These are phyloP conservation scores for Crossaster papposus DNA, from an alignment of 53 echinoderm and acorn worm species.

Conservation along the genomic window DNA sequence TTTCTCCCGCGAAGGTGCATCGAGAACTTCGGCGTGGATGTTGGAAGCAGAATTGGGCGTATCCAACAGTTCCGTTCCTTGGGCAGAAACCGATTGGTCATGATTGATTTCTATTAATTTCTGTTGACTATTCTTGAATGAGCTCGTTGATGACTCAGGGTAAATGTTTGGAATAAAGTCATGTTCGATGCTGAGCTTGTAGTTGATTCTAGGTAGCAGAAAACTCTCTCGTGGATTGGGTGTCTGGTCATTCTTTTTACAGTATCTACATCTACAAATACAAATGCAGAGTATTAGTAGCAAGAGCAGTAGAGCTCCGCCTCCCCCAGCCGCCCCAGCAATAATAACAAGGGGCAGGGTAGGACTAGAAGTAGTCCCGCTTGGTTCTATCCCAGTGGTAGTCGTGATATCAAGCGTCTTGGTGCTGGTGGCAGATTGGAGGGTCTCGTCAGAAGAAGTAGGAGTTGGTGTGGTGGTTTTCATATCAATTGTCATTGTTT, in stretches of 20 bases:
- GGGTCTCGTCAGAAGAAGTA: too few species aligned
- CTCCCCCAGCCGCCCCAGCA: not conserved
- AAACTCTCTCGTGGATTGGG: not conserved
- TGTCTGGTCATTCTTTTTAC: conserved; percentile 17
- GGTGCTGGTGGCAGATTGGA: not conserved
- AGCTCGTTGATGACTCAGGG: not conserved
- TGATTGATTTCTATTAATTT: not conserved
- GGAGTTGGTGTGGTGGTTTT: not conserved
- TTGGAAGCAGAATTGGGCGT: not conserved
- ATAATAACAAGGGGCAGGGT: conserved; percentile 5
- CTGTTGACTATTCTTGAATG: not conserved
- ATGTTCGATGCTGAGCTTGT: not conserved
- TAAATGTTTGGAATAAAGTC: not conserved
- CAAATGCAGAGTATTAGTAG: not conserved
- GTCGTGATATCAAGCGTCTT: not conserved
- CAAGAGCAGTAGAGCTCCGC: not conserved
- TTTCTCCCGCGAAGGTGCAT: not conserved
- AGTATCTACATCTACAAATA: not conserved
- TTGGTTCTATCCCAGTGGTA: not conserved
- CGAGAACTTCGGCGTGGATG: not conserved
- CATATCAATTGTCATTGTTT: not conserved
- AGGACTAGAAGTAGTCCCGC: not conserved
- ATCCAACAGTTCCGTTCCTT: not conserved
- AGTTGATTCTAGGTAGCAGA: not conserved
- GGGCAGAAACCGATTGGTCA: not conserved